Conservation (phyloP, 2,797 vertebrate genomes). For the Lepus townsendii region DNA sequence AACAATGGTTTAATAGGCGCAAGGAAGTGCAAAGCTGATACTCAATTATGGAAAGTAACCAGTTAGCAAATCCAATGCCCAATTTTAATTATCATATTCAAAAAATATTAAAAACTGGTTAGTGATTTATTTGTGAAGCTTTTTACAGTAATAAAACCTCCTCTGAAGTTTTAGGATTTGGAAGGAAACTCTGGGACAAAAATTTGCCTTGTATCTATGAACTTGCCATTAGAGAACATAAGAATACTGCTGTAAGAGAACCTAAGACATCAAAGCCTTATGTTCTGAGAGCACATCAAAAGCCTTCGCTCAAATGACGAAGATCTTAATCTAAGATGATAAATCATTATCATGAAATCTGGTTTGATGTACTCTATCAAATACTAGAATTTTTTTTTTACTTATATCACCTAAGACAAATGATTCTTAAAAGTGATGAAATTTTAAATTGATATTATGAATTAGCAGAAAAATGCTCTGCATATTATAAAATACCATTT, state of each 20-base stretch:
- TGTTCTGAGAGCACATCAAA: constrained; percentile 53
- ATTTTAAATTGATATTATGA: constrained; percentile 31
- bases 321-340: constrained; percentile 49
- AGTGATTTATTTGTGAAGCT: constrained; percentile 61
- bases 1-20: constrained; percentile 51
- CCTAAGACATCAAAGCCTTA: constrained; percentile 12
- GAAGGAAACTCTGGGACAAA: constrained; percentile 58
- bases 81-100: constrained; percentile 65
- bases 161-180: constrained; percentile 55
- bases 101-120: constrained; percentile 57
- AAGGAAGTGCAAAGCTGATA: constrained; percentile 51
- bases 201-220: constrained; percentile 55
- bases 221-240: constrained; percentile 49
- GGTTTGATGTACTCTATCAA: constrained; percentile 49
- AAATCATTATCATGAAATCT: constrained; percentile 55
- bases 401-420: constrained; percentile 26
- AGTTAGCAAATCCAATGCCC: constrained; percentile 55
- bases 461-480: constrained; percentile 55
- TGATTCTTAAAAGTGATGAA: constrained; percentile 49
- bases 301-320: constrained; percentile 25
- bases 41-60: constrained; percentile 62
- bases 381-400: constrained; percentile 31
- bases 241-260: constrained; percentile 42
- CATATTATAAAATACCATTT: constrained; percentile 49
- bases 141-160: constrained; percentile 47